phyloP scores from a whole-genome alignment of 2,113 vertebrate species.

The Crotalus horridus region DNA sequence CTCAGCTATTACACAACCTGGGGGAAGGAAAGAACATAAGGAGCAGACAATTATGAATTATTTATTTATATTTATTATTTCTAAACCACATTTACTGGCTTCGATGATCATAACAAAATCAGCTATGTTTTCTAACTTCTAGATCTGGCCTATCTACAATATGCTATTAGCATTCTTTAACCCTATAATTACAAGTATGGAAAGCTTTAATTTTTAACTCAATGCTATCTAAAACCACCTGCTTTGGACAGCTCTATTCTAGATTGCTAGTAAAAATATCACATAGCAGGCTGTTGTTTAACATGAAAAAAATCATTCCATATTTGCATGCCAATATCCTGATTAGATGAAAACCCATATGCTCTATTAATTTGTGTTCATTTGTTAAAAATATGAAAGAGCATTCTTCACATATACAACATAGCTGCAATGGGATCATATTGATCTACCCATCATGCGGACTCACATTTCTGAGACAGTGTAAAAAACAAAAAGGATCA shows the following conservation, averaged over 20 bases:
- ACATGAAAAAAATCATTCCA: neutral
- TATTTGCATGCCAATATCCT: neutral
- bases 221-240: neutral
- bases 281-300: neutral
- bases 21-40: conserved; percentile 29
- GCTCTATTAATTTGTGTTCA: neutral
- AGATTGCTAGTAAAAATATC: neutral
- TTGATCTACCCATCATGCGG: neutral
- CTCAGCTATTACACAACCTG: conserved; percentile 96
- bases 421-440: neutral
- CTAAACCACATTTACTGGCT: neutral
- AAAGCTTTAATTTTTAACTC: neutral
- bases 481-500: neutral
- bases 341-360: neutral
- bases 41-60: conserved; percentile 10
- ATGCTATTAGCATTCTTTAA: neutral
- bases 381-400: neutral
- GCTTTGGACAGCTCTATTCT: neutral
- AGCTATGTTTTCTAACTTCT: neutral
- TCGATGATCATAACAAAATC: conserved; percentile 8
- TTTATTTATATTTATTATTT: neutral
- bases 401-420: neutral
- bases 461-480: neutral
- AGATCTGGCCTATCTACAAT: neutral
- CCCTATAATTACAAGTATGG: neutral